phyloP scores from a whole-genome alignment of 1,140 invertebrate genomes.

The Euglossa dilemma region DNA sequence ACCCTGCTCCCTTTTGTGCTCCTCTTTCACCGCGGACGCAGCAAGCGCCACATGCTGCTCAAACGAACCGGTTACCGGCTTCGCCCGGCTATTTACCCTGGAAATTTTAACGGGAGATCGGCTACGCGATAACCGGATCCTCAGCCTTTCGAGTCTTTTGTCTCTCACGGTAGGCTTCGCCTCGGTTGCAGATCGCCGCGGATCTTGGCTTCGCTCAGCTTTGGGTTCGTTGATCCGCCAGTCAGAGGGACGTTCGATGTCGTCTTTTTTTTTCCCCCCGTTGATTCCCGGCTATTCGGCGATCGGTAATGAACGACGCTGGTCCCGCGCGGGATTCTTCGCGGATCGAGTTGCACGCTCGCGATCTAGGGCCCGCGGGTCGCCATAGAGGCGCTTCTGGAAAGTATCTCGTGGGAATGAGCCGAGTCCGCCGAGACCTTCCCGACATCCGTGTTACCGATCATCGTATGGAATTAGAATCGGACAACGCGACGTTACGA shows the following conservation, averaged over 20 bases:
- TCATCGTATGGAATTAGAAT: neutral
- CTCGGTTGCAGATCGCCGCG: no score
- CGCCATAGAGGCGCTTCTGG: neutral
- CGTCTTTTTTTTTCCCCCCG: no score
- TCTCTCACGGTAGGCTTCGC: neutral
- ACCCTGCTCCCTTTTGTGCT: neutral
- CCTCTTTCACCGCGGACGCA: neutral
- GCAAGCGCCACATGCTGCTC: neutral
- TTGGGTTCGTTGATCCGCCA: no score
- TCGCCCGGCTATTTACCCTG: constrained; percentile 15
- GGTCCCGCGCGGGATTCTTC: no score
- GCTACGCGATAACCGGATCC: constrained; percentile 11
- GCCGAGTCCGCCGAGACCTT: neutral
- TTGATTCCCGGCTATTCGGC: no score
- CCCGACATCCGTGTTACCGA: neutral
- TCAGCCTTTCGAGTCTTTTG: neutral
- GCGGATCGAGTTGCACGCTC: neutral
- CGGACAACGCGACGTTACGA: no score
- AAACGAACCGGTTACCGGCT: constrained; percentile 25
- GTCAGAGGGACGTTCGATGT: no score
- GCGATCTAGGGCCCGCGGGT: neutral
- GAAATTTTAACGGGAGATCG: constrained; percentile 22
- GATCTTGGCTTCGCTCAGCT: no score
- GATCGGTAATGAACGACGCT: no score
- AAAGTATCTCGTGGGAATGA: neutral